phyloP scores from a whole-genome alignment of 35 echinoderm and acorn worm genomes.

The Eucidaris tribuloides region DNA sequence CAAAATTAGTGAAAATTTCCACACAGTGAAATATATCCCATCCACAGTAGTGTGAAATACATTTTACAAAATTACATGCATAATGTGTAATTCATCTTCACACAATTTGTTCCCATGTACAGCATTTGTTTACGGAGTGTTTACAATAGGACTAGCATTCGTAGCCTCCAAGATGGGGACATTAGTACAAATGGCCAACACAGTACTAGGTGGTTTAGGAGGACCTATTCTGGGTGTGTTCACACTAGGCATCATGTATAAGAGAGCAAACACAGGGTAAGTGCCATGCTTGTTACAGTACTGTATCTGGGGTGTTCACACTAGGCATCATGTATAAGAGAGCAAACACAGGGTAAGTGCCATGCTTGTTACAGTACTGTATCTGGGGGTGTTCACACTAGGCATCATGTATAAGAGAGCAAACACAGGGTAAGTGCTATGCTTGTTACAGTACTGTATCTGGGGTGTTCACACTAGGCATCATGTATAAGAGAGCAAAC shows the following conservation, averaged over 20 bases:
- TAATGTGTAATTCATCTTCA: background rate
- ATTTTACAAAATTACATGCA: too few relatives aligned
- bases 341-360: too few relatives aligned
- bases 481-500: too few relatives aligned
- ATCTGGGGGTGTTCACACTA: slow-evolving; percentile 83
- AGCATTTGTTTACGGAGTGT: slow-evolving; percentile 75
- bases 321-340: too few relatives aligned
- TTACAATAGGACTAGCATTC: slow-evolving; percentile 51
- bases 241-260: slow-evolving; percentile 76
- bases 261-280: slow-evolving; percentile 91
- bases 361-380: too few relatives aligned
- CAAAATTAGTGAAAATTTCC: too few relatives aligned
- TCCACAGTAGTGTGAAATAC: too few relatives aligned
- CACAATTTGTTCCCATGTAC: slow-evolving; percentile 1
- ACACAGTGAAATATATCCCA: too few relatives aligned
- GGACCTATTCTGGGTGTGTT: slow-evolving; percentile 91
- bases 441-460: background rate
- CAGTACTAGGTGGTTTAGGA: slow-evolving; percentile 73
- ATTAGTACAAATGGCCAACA: slow-evolving; percentile 84
- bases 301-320: too few relatives aligned
- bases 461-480: too few relatives aligned
- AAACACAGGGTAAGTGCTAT: slow-evolving; percentile 78
- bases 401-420: slow-evolving; percentile 79
- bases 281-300: background rate
- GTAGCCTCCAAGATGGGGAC: slow-evolving; percentile 69